Base-by-base conservation (phyloP, 2,888 invertebrate species). In the Eupithecia inturbata region DNA sequence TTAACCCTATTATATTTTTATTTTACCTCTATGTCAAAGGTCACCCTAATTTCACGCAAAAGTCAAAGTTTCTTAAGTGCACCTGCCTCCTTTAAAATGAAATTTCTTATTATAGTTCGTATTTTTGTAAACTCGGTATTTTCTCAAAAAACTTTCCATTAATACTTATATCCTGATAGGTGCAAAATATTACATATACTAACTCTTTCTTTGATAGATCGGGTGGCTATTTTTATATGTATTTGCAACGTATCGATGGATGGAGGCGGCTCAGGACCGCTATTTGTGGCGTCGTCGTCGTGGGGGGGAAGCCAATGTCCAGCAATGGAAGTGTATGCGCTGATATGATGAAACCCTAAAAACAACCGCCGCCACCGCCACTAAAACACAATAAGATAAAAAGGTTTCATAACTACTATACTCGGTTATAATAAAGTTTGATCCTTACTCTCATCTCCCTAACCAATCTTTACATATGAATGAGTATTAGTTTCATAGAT, bases 401-500 rank as follows among this genome's bases (percentile, higher is more conserved):
- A 53, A 53, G 10, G 22, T 2, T n/a, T 45, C 3, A 53, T 9
- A 9, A 49, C 19, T 45, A 19, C 45, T n/a, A 49, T 49, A 49
- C n/a, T 16, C 49, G n/a, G 10, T 10, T 22, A 22, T 53, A 26
- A 57, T 57, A 26, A 39, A 45, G 2, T 10, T 57, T 57, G 31
- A 22, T 62, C 62, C 31, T 31, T 31, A 31, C 31, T 62, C 31
- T 7, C 19, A 62, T 31, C 19, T 62, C 16, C 60, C 19, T 31
- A 19, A 66, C 39, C n/a, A 19, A 41, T 1, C 36, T 68, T 28
- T 39, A 53, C 2, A 28, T 3, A 71, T 67, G n/a, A 71, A 67
- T 70, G 45, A 45, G 70, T 71, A 53, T 69, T 69, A n/a, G 64
- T 71, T 69, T 82, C 78, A 81, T 82, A 80, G 76, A 77, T 78